Base-by-base conservation (phyloP, 2,797 vertebrate species). In the Helostoma temminkii region DNA sequence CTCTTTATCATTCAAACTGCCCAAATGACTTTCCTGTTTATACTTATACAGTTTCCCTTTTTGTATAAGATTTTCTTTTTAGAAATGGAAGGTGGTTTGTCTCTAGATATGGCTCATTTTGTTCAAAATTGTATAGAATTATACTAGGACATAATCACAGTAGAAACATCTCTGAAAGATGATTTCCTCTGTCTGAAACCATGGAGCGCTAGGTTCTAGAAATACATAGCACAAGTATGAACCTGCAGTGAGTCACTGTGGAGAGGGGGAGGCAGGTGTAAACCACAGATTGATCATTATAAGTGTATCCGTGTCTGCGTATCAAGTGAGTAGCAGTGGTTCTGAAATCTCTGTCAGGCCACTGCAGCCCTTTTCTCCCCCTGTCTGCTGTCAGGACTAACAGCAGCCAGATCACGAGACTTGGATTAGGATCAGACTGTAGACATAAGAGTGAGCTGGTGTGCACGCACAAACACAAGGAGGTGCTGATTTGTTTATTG, bases 401-500 rank as follows among this genome's bases (percentile, higher is more conserved):
- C 71, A 61, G 76, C 77, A 81, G 79, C 70, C 63, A 19, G 66
- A 91, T 93, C 92, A 92, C 84, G 58, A 80, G 91, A 91, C 83
- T 75, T 74, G 57, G 84, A 91, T 93, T 91, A 91, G 71, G 66
- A 85, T 82, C 67, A 42, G 63, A 55, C 75, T 79, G 65, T 52
- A 64, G 69, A 47, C 66, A 58, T 45, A 36, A 32, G 41, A 54
- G 57, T 53, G 61, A 74, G 74, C 50, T 52, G 41, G n/a, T 50
- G 18, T 3, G 32, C 18, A 37, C 18, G 37, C 26, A 22, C 24
- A 28, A 32, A 22, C 12, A 12, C 19, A 48, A 37, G 16, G 14
- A 68, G 47, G 39, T 74, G 32, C 43, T 19, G 64, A 72, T 76
- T 62, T 59, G 37, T 15, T 19, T 54, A 53, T 74, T 28, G 47